phyloP scores from a whole-genome alignment of 2,113 vertebrate genomes.

The Fulmarus glacialis region DNA sequence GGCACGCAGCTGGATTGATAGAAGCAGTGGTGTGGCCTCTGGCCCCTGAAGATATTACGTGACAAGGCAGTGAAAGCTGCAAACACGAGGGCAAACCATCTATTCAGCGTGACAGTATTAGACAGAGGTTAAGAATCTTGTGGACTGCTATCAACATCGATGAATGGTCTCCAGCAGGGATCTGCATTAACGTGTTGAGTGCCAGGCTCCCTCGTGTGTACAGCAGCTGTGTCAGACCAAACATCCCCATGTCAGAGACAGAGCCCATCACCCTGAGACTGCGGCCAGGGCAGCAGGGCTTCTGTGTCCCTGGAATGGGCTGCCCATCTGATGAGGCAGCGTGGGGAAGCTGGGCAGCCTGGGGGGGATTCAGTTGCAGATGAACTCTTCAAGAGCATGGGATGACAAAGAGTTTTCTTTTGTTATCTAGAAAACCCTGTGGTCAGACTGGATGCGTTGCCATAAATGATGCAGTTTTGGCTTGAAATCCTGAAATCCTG shows the following conservation, averaged over 20 bases:
- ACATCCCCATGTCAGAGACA: rapidly evolving
- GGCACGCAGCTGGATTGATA: conserved; percentile 64
- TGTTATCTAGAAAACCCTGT: neutral
- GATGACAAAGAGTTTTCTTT: neutral
- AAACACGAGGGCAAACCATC: neutral
- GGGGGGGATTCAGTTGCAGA: neutral
- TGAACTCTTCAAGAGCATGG: neutral
- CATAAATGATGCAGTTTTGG: neutral
- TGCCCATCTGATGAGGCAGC: neutral
- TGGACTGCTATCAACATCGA: conserved; percentile 27
- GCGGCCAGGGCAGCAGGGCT: neutral
- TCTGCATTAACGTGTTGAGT: neutral
- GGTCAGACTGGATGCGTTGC: neutral
- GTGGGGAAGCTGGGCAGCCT: neutral
- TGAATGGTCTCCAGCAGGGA: neutral
- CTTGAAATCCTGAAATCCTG: neutral
- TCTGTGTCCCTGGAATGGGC: neutral
- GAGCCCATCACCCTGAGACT: neutral
- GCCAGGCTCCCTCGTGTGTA: neutral
- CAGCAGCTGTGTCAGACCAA: neutral
- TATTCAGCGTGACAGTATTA: conserved; percentile 31
- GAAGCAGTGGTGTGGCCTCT: conserved; percentile 55
- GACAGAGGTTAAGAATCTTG: conserved; percentile 61
- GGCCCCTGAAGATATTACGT: conserved; percentile 55
- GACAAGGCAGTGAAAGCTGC: conserved; percentile 62